These are phyloP conservation scores for Microtus ochrogaster DNA, from an alignment of 2,113 vertebrate species.

Conservation along the genomic window DNA sequence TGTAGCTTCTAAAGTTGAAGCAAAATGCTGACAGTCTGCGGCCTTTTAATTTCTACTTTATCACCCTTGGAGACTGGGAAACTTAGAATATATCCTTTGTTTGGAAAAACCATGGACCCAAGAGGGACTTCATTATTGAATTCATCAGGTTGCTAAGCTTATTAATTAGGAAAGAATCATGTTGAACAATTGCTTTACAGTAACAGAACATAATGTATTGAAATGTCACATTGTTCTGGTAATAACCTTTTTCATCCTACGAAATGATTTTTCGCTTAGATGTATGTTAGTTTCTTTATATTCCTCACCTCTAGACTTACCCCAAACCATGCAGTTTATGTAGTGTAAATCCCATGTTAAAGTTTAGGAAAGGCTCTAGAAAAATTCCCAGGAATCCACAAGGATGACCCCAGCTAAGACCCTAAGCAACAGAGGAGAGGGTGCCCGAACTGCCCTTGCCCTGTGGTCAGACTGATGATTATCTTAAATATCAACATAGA, in stretches of 20 bases:
- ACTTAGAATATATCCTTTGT: constrained; percentile 46
- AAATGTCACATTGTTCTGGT: background rate
- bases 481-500: no score
- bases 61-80: background rate
- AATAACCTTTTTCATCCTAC: background rate
- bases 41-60: constrained; percentile 26
- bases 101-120: constrained; percentile 30
- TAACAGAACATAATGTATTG: background rate
- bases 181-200: background rate
- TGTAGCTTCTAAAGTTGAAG: constrained; percentile 55
- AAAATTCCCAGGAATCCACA: no score
- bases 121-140: constrained; percentile 13
- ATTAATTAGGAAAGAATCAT: constrained; percentile 23
- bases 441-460: no score
- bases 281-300: background rate
- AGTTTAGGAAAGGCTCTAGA: background rate
- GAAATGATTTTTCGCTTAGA: constrained; percentile 37
- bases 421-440: no score
- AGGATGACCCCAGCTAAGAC: no score
- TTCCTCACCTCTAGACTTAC: background rate
- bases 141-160: constrained; percentile 11
- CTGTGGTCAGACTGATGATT: no score
- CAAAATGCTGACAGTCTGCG: constrained; percentile 21
- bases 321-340: background rate
- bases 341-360: background rate